Conservation (phyloP, 1,140 invertebrate genomes). For the Neuroterus valhalla region DNA sequence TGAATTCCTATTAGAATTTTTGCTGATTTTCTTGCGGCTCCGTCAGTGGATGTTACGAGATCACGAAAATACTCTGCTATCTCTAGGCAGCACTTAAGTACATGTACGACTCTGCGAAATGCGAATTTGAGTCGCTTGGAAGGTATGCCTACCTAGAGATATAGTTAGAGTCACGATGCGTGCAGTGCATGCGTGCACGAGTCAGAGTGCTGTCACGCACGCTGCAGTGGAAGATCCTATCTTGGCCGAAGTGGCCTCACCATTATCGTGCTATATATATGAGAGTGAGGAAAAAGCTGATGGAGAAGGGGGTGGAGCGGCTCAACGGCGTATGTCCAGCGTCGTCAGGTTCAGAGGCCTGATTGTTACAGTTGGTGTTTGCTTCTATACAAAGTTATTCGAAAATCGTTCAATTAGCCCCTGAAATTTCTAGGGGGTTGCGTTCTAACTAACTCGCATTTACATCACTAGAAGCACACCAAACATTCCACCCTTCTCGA, state of each 20-base stretch:
- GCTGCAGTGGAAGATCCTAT: slow-evolving; percentile 11
- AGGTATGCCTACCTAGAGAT: not conserved
- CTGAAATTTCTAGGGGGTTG: slow-evolving; percentile 10
- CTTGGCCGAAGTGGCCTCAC: slow-evolving; percentile 23
- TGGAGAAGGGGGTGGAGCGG: not conserved
- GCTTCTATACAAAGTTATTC: slow-evolving; percentile 19
- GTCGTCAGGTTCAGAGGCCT: not conserved
- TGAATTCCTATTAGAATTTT: no score
- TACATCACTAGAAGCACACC: slow-evolving; percentile 5
- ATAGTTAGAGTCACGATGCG: slow-evolving; percentile 28
- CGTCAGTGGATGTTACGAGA: no score
- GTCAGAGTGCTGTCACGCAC: not conserved
- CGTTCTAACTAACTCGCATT: slow-evolving; percentile 9
- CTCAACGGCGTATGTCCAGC: slow-evolving; percentile 23
- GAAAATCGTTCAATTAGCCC: slow-evolving; percentile 26
- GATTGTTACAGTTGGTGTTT: slow-evolving; percentile 16
- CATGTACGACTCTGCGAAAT: not conserved
- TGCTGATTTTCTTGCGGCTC: no score
- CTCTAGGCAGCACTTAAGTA: slow-evolving; percentile 17
- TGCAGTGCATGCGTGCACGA: slow-evolving; percentile 11
- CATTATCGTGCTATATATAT: not conserved
- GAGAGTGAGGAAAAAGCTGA: no score
- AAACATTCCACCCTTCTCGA: slow-evolving; percentile 22
- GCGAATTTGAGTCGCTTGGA: slow-evolving; percentile 18
- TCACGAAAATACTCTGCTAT: not conserved